phyloP scores from a whole-genome alignment of 2,888 invertebrate species.

The Synergus laeviventris region DNA sequence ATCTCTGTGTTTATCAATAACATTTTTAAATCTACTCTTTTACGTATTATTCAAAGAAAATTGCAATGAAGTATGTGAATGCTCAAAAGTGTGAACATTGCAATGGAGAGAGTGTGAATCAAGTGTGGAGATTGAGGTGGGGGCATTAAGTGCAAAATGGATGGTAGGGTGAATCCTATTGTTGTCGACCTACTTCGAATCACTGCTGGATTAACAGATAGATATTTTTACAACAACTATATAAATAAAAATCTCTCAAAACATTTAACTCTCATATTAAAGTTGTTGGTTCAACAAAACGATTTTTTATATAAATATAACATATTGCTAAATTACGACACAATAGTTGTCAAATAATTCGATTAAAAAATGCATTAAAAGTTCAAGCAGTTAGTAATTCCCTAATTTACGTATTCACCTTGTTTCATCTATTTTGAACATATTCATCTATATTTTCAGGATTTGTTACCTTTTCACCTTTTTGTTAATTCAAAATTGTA shows the following conservation, averaged over 20 bases:
- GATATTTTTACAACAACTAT: constrained; percentile 57
- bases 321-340: not conserved
- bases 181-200: constrained; percentile 69
- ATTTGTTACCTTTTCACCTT: too few species aligned
- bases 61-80: constrained; percentile 12
- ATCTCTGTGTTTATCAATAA: too few species aligned
- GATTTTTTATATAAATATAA: not conserved
- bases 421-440: too few species aligned
- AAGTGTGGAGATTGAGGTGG: not conserved
- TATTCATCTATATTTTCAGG: too few species aligned
- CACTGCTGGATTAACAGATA: constrained; percentile 70
- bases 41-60: constrained; percentile 7
- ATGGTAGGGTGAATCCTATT: constrained; percentile 59
- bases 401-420: too few species aligned
- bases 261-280: constrained; percentile 54
- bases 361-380: not conserved
- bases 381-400: not conserved
- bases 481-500: too few species aligned
- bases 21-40: not conserved
- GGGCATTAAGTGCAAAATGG: constrained; percentile 46
- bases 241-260: constrained; percentile 65
- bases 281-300: not conserved
- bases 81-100: not conserved
- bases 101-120: constrained; percentile 22
- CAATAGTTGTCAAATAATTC: not conserved